phyloP scores from a whole-genome alignment of 2,113 vertebrate genomes.

The Cyanoramphus novaezelandiae region DNA sequence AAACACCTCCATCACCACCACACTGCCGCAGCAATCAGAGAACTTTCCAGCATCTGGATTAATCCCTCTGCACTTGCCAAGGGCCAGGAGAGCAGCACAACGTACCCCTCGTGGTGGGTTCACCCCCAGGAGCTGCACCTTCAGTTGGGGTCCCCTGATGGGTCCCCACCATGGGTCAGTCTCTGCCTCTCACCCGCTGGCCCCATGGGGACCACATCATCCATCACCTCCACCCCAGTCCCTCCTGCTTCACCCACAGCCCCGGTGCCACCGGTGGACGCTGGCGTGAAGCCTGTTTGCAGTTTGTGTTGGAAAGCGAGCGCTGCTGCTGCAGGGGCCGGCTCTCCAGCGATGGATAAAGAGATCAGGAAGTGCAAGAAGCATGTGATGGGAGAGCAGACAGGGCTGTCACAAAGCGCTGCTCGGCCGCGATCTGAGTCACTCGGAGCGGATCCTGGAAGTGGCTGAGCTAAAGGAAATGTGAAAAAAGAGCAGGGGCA shows the following conservation, averaged over 20 bases:
- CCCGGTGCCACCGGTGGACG: neutral
- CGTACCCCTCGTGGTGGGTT: neutral
- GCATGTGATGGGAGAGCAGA: neutral
- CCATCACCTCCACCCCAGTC: neutral
- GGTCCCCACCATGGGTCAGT: accelerated
- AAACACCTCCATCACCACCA: neutral
- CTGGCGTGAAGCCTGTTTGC: neutral
- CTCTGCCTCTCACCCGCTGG: neutral
- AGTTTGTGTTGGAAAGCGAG: neutral
- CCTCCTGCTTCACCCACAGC: neutral
- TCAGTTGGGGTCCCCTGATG: neutral
- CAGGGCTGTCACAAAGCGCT: neutral
- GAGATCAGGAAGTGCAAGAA: slow-evolving; percentile 23
- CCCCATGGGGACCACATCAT: accelerated
- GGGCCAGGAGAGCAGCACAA: neutral
- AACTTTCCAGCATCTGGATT: neutral
- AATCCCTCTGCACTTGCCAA: too few species aligned
- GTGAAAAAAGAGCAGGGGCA: neutral
- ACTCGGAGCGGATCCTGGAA: neutral
- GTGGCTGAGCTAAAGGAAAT: neutral
- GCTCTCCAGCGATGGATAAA: neutral
- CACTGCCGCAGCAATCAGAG: accelerated
- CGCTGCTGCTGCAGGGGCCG: neutral
- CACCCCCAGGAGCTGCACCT: neutral
- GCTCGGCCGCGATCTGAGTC: neutral